phyloP scores from a whole-genome alignment of 2,888 invertebrate genomes.

The Phyto melanocephala region DNA sequence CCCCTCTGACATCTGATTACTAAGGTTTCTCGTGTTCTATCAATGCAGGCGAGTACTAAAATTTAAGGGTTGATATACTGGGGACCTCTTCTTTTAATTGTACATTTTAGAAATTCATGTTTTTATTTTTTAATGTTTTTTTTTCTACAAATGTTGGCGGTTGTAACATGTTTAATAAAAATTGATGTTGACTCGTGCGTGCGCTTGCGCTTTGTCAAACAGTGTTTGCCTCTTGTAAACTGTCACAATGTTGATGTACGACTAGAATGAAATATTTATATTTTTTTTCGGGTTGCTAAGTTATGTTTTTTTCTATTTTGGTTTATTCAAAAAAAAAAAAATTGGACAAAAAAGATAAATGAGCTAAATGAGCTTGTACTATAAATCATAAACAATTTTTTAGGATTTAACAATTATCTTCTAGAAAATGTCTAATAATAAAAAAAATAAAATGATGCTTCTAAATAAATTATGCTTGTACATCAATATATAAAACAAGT shows the following conservation, averaged over 20 bases:
- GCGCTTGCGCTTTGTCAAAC: conserved; percentile 28
- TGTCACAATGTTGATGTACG: conserved; percentile 58
- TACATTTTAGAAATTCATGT: background rate
- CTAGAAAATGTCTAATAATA: background rate
- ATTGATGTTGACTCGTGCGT: conserved; percentile 34
- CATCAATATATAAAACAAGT: background rate
- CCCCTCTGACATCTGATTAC: background rate
- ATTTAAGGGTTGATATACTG: conserved; percentile 24
- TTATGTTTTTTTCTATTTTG: background rate
- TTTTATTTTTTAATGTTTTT: background rate
- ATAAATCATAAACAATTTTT: background rate
- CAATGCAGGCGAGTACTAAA: background rate
- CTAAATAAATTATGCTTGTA: background rate
- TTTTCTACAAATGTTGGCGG: conserved; percentile 10
- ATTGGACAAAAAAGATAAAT: conserved; percentile 9
- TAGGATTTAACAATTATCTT: background rate
- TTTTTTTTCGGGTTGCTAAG: conserved; percentile 1
- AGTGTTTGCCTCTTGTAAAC: conserved; percentile 52
- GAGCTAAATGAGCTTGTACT: conserved; percentile 17
- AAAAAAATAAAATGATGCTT: background rate
- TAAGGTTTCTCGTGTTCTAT: background rate
- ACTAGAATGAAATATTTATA: conserved; percentile 38
- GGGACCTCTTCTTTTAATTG: background rate
- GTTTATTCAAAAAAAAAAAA: conserved; percentile 15
- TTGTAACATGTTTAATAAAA: background rate